Base-by-base conservation (phyloP, 2,888 invertebrate species). In the Hyalella azteca region DNA sequence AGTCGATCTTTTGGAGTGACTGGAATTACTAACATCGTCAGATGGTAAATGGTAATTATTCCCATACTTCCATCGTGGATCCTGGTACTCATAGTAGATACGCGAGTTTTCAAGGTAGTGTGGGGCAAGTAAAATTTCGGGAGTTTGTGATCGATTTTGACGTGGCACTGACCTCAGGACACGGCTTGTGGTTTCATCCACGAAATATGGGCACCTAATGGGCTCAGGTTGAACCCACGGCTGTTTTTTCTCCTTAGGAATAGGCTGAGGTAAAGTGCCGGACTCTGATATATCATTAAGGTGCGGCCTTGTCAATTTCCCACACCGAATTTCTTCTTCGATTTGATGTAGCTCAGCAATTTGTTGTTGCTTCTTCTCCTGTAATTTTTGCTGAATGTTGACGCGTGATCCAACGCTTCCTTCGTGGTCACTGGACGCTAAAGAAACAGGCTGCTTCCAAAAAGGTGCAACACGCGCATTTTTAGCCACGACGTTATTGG, bases 311-410 rank as follows among this genome's bases (percentile, higher is more conserved):
- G 87, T 87, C 29, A 88, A 88, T 87, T 95, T 95, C 0, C 94
- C 94, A 85, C 94, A 93, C 86, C 94, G 94, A 78, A 95, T 95
- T 88, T 95, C 95, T 86, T 95, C 95, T 86, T 95, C 94, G 78
- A 93, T 93, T 76, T 92, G 94, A 82, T 93, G 90, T 45, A 95
- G 88, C 87, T 95, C 95, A 0, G 94, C 94, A 40, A 95, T 89
- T 86, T 95, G 95, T 85, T 95, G 94, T 86, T 94, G 93, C 86
- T 95, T 95, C 87, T 95, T 95, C 87, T 95, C 95, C 87, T 94
- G 93, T 0, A 95, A 89, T 87, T 95, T 95, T 86, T 94, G 94
- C 84, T 94, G 93, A 82, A 95, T 95, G 87, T 95, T 94, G 45
- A 94, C 93, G 15, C 93, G 90, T 9, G 93, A 93, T 0, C 92